These are phyloP conservation scores for Drosophila demipolita DNA, from an alignment of 2,888 invertebrate species.

Conservation along the genomic window DNA sequence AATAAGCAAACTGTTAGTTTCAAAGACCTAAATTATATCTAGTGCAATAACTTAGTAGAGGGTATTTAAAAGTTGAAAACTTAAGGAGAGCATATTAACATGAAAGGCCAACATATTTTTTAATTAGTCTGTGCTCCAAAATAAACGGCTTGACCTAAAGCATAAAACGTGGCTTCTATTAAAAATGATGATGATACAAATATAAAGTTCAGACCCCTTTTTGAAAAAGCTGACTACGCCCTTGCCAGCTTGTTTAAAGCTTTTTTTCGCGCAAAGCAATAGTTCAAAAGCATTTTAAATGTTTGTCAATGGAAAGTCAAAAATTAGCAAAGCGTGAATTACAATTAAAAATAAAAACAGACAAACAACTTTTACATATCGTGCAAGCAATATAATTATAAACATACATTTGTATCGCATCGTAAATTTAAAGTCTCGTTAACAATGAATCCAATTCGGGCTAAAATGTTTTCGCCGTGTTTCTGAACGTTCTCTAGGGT, in stretches of 20 bases:
- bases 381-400: slow-evolving; percentile 30
- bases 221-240: neutral
- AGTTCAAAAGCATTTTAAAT: slow-evolving; percentile 61
- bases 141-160: neutral
- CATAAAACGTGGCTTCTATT: neutral
- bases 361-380: slow-evolving; percentile 41
- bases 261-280: slow-evolving; percentile 30
- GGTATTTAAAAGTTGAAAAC: slow-evolving; percentile 2
- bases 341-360: slow-evolving; percentile 49
- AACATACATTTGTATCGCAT: neutral
- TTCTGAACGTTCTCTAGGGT: slow-evolving; percentile 7
- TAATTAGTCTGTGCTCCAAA: neutral
- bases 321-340: slow-evolving; percentile 63
- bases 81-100: neutral
- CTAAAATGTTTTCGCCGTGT: neutral
- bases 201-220: neutral
- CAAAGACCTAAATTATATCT: neutral
- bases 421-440: slow-evolving; percentile 3
- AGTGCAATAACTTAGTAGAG: neutral
- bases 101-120: too few relatives aligned
- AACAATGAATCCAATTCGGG: neutral
- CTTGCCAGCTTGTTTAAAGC: neutral
- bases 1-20: neutral
- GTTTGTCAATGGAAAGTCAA: slow-evolving; percentile 77
- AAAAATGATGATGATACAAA: neutral